Percentiles rank a stretch among this genome's conserved stretches.
These are phyloP conservation scores for Scatophagus argus DNA, from an alignment of 2,113 vertebrate genomes.

Conservation along the genomic window DNA sequence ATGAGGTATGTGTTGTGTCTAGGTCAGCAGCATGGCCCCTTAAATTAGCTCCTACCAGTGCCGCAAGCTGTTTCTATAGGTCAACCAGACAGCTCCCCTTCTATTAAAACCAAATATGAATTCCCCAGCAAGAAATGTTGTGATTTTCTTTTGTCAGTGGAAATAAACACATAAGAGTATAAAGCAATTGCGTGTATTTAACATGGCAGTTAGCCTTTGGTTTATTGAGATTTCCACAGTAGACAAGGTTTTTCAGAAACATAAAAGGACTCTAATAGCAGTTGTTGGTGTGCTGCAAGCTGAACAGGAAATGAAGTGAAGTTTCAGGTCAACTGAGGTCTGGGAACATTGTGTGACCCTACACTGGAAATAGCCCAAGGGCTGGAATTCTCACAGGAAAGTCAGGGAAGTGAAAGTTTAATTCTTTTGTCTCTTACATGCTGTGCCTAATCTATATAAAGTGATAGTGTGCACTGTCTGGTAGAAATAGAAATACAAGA, in stretches of 20 bases:
- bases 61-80: slow-evolving; percentile 59
- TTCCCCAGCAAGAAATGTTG: neutral
- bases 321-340: slow-evolving; percentile 44
- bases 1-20: slow-evolving; percentile 74
- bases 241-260: slow-evolving; percentile 7
- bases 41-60: slow-evolving; percentile 76
- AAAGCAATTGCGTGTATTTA: neutral
- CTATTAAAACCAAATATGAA: neutral
- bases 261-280: neutral
- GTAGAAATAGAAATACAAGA: neutral
- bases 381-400: slow-evolving; percentile 2
- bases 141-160: neutral
- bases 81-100: slow-evolving; percentile 38
- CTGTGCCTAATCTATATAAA: slow-evolving; percentile 1
- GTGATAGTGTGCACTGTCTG: neutral
- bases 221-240: neutral
- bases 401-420: slow-evolving; percentile 20
- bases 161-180: neutral
- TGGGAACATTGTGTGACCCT: slow-evolving; percentile 54
- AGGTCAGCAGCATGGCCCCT: slow-evolving; percentile 73
- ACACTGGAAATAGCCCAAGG: slow-evolving; percentile 28
- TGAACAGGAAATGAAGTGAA: slow-evolving; percentile 71
- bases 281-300: slow-evolving; percentile 16
- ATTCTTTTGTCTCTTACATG: neutral
- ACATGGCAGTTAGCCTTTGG: neutral